phyloP scores from a whole-genome alignment of 2,888 invertebrate species.

The Dugesia japonica region DNA sequence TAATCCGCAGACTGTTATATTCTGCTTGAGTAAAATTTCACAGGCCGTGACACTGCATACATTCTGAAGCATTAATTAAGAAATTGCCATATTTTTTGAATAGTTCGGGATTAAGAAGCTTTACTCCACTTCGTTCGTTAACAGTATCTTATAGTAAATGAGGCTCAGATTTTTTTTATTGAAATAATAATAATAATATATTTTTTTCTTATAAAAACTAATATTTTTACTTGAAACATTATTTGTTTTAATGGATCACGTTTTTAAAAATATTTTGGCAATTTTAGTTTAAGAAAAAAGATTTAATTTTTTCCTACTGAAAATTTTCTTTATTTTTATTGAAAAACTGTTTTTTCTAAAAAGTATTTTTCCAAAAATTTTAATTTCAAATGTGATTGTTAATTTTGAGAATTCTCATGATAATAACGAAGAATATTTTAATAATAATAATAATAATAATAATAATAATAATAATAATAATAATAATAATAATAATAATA shows the following conservation, averaged over 20 bases:
- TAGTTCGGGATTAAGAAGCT: conserved; percentile 15
- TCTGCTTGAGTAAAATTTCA: conserved; percentile 20
- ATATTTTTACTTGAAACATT: too few species aligned
- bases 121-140: conserved; percentile 20
- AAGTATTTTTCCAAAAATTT: too few species aligned
- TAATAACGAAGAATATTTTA: conserved; percentile 5
- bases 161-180: conserved; percentile 1
- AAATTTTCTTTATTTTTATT: too few species aligned
- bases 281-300: too few species aligned
- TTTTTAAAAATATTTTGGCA: too few species aligned
- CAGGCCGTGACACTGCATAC: conserved; percentile 1
- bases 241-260: too few species aligned
- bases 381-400: neutral
- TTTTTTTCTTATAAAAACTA: neutral
- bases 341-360: too few species aligned
- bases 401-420: neutral
- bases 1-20: conserved; percentile 20
- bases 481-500: conserved; percentile 11
- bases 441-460: conserved; percentile 33
- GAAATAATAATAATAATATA: neutral
- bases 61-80: conserved; percentile 20
- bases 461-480: conserved; percentile 33
- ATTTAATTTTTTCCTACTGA: too few species aligned
- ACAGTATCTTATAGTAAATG: neutral
- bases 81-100: conserved; percentile 20